Evolutionary conservation across 2,797 vertebrate species (phyloP), one percentile per base, ranked within the genome.

Genomic region (Sebastes vulpes): DNA sequence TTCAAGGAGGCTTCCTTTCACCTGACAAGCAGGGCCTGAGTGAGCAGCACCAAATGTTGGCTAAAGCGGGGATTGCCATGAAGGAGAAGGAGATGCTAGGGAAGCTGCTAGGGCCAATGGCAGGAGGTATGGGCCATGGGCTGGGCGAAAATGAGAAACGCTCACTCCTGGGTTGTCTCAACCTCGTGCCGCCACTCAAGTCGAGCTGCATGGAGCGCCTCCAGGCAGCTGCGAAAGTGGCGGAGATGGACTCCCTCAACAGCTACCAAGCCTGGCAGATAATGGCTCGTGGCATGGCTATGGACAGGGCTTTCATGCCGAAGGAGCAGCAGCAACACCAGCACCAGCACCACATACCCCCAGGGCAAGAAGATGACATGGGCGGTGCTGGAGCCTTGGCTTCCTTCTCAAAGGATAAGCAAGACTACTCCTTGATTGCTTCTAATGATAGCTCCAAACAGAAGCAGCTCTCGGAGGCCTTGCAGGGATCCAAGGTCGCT

Each of bases 211-310:
- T 99, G 89, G 98, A 99, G 89, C 97, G 98, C 88, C 92, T 99
- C 84, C 99, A 99, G 91, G 99, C 98, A 1, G 98, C 98, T 0
- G 98, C 98, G 86, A 99, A 99, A 75, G 98, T 99, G 3, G 98
- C 98, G 0, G 99, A 99, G 95, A 98, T 99, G 98, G 98, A 99
- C 94, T 99, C 99, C 1, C 97, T 98, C 83, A 99, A 98, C 94
- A 99, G 98, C 90, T 99, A 99, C 94, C 99, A 99, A 88, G 98
- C 98, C 65, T 99, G 99, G 99, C 98, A 99, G 95, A 98, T 99
- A 82, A 98, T 99, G 98, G 98, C 98, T 65, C 97, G 98, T 82
- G 98, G 99, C 89, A 98, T 98, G 97, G 97, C 97, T 28, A 97
- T 98, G 97, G 99, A 99, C 83, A 98, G 98, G 53, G 97, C 98